Conservation (phyloP, 2,888 invertebrate species). For the Andrena flavipes region DNA sequence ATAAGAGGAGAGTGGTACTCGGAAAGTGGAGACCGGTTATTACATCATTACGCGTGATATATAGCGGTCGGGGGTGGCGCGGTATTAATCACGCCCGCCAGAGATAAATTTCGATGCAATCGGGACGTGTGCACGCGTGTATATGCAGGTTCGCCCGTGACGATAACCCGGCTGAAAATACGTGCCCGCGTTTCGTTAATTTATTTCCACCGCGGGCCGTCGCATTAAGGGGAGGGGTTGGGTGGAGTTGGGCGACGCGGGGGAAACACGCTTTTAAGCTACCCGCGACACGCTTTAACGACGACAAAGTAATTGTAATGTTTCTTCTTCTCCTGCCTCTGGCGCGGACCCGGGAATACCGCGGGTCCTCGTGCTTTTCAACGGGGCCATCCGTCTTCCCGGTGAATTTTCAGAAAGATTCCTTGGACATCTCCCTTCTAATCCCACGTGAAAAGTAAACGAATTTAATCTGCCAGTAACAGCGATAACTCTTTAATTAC, state of each 20-base stretch:
- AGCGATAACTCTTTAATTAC: background rate
- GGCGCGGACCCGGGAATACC: background rate
- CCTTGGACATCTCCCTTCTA: background rate
- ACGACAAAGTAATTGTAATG: slow-evolving; percentile 43
- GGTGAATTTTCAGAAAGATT: background rate
- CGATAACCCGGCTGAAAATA: slow-evolving; percentile 56
- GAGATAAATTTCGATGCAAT: slow-evolving; percentile 72
- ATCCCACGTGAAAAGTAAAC: too few relatives aligned
- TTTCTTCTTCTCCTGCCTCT: slow-evolving; percentile 6
- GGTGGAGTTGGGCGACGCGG: too few relatives aligned
- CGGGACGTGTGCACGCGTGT: slow-evolving; percentile 59
- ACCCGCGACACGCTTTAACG: slow-evolving; percentile 23
- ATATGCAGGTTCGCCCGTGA: slow-evolving; percentile 41
- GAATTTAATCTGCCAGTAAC: too few relatives aligned
- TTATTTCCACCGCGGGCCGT: slow-evolving; percentile 37
- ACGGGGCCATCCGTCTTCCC: background rate
- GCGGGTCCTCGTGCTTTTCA: background rate
- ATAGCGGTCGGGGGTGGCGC: slow-evolving; percentile 50
- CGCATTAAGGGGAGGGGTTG: slow-evolving; percentile 26
- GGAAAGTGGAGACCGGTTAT: slow-evolving; percentile 68
- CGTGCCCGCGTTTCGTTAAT: slow-evolving; percentile 53
- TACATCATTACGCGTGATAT: slow-evolving; percentile 74
- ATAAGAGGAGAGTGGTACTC: slow-evolving; percentile 58
- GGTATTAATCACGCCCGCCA: slow-evolving; percentile 69
- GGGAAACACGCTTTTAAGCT: slow-evolving; percentile 13